Evolutionary conservation across 1,140 invertebrate genomes (phyloP), one percentile per base, ranked within the genome.

Genomic region (Drosophila burlai): DNA sequence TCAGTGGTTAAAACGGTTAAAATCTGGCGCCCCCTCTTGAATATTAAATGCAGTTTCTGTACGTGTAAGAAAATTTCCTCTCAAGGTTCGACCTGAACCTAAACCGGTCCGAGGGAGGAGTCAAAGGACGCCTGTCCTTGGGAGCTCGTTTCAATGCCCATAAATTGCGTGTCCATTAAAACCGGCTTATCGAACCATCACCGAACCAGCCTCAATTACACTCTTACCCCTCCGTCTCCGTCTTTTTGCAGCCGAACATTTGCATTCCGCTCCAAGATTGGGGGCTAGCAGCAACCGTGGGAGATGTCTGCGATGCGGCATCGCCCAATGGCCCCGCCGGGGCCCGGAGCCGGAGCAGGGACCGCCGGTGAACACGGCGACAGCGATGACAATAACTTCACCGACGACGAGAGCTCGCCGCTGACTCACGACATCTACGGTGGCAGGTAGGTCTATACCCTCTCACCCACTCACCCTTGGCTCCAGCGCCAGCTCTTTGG

Each of bases 381-480:
- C 76, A 96, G 95, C 85, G 94, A 95, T 79, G 96, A 97, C 83
- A 96, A 97, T 91, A 96, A 97, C 92, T 96, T 96, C 84, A 96
- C 96, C 11, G 97, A 97, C 89, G 97, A 97, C 87, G 97, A 97
- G 93, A 96, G 96, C 74, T 95, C 96, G 52, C 97, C 97, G 49
- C 94, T 97, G 80, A 96, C 96, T 61, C 95, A 96, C 85, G 96
- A 97, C 90, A 97, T 97, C 78, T 97, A 98, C 89, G 96, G 96
- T 71, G 97, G 96, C 93, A 97, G 97, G 97, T 98, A 95, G 94
- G 94, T 75, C 40, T 34, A 52, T 38, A 21, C 34, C 34, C 26
- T 52, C 21, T 21, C 34, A 55, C 52, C 52, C 29, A 8, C 52
- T 55, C 18, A 24, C 52, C 31, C 34, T 10, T 24, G 21, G 7